A percentile compares a stretch with the other conserved stretches of the same genome.
phyloP scores from a whole-genome alignment of 2,888 invertebrate genomes.

The Ophion obscuratus region DNA sequence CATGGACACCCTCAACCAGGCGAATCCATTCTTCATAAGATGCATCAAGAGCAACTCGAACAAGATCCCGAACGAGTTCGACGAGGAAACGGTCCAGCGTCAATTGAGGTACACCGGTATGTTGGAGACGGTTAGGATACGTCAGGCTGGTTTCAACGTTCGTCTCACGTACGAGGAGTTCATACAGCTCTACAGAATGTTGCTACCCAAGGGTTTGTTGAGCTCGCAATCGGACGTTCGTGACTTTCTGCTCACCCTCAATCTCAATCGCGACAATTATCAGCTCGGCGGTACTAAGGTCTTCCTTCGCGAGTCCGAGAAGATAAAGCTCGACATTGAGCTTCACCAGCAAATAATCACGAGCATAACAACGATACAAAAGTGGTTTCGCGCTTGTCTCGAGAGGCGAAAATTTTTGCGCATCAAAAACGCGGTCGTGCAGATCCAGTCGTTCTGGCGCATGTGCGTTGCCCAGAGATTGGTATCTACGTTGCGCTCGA shows the following conservation, averaged over 20 bases:
- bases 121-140: constrained; percentile 97
- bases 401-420: constrained; percentile 92
- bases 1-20: constrained; percentile 97
- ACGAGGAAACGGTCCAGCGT: constrained; percentile 96
- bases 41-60: constrained; percentile 98
- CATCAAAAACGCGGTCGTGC: constrained; percentile 89
- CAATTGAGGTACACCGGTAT: constrained; percentile 97
- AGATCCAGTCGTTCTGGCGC: constrained; percentile 91
- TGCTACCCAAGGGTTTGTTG: constrained; percentile 93
- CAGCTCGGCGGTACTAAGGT: constrained; percentile 95
- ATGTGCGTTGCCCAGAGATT: constrained; percentile 87
- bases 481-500: constrained; percentile 85
- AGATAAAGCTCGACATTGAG: constrained; percentile 95
- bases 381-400: constrained; percentile 94
- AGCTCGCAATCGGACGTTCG: constrained; percentile 95
- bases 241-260: constrained; percentile 92
- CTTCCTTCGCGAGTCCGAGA: constrained; percentile 97
- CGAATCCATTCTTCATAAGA: constrained; percentile 93
- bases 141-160: constrained; percentile 98
- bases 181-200: constrained; percentile 95
- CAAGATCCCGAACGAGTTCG: constrained; percentile 96
- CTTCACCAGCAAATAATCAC: constrained; percentile 97
- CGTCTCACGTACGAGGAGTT: constrained; percentile 97
- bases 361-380: constrained; percentile 95
- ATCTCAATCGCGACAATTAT: constrained; percentile 95